Conservation (phyloP, 2,797 vertebrate species). For the Myripristis murdjan region DNA sequence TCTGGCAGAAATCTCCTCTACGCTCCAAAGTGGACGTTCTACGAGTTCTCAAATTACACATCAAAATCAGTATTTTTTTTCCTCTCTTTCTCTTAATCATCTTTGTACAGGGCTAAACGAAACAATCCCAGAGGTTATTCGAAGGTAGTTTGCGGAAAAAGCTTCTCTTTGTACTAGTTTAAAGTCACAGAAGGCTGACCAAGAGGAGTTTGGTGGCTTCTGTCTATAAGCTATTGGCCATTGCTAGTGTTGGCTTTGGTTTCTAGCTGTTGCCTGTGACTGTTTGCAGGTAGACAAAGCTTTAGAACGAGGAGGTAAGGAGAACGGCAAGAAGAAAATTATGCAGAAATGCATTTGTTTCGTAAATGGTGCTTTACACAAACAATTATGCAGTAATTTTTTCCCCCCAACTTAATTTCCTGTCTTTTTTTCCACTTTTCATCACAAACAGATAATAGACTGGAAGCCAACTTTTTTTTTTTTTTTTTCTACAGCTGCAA, state of each 20-base stretch:
- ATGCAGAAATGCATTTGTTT: slow-evolving; percentile 94
- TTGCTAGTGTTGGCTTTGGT: slow-evolving; percentile 99
- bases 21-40: slow-evolving; percentile 88
- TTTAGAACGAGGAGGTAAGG: slow-evolving; percentile 99
- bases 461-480: slow-evolving; percentile 89
- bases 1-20: slow-evolving; percentile 88
- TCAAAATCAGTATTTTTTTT: slow-evolving; percentile 84
- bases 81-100: slow-evolving; percentile 79
- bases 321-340: slow-evolving; percentile 94
- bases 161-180: slow-evolving; percentile 99
- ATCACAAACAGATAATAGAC: slow-evolving; percentile 95
- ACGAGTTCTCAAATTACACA: slow-evolving; percentile 88
- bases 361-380: slow-evolving; percentile 92
- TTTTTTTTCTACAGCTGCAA: slow-evolving; percentile 85
- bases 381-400: slow-evolving; percentile 80
- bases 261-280: slow-evolving; percentile 99
- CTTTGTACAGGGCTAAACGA: slow-evolving; percentile 98
- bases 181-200: slow-evolving; percentile 98
- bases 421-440: slow-evolving; percentile 83
- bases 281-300: slow-evolving; percentile 99
- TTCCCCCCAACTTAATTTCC: slow-evolving; percentile 88
- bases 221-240: slow-evolving; percentile 99
- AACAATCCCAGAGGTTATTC: slow-evolving; percentile 99
- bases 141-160: slow-evolving; percentile 97
- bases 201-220: slow-evolving; percentile 95